phyloP scores from a whole-genome alignment of 2,888 invertebrate genomes.

The Latrodectus elegans region DNA sequence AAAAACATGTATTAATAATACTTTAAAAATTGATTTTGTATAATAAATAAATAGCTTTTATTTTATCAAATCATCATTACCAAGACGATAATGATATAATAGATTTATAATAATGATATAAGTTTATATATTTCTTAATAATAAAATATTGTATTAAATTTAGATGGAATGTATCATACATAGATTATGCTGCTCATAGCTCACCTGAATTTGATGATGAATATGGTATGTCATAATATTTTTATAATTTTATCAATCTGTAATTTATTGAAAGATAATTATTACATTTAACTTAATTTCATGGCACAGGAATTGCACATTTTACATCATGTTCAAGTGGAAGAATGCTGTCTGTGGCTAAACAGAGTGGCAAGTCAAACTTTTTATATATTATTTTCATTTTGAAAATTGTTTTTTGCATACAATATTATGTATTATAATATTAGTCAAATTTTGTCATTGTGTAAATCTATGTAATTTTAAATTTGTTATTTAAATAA shows the following conservation, averaged over 20 bases:
- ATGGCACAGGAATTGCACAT: constrained; percentile 84
- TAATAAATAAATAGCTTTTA: too few species aligned
- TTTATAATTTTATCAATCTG: constrained; percentile 5
- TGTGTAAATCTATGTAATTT: too few species aligned
- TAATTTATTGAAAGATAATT: not conserved
- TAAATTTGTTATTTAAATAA: too few species aligned
- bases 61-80: too few species aligned
- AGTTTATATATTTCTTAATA: too few species aligned
- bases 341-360: constrained; percentile 87
- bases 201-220: constrained; percentile 81
- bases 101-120: too few species aligned
- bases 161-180: constrained; percentile 96
- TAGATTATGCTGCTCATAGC: constrained; percentile 92
- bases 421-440: too few species aligned
- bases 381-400: not conserved
- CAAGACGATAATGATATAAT: too few species aligned
- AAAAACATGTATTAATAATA: too few species aligned
- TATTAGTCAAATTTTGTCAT: too few species aligned
- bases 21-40: too few species aligned
- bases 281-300: constrained; percentile 6
- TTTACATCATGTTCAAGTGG: constrained; percentile 93
- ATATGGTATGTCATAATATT: constrained; percentile 80
- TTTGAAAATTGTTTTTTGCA: too few species aligned
- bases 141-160: not conserved
- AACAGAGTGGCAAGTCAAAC: constrained; percentile 79